phyloP scores from a whole-genome alignment of 2,797 vertebrate genomes.

The Hydrolagus colliei region DNA sequence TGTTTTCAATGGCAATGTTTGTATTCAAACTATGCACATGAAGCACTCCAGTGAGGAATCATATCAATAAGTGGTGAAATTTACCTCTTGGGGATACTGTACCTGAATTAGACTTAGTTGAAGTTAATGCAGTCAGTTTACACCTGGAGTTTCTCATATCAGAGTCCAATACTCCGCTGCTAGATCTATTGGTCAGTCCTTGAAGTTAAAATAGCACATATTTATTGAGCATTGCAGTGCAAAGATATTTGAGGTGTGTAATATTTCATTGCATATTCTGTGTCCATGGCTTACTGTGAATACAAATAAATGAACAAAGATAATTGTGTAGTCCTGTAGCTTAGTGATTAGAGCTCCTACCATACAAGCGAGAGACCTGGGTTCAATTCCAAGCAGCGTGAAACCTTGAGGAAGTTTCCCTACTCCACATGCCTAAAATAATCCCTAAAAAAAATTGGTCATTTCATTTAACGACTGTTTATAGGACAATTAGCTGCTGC shows the following conservation, averaged over 20 bases:
- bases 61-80: not conserved
- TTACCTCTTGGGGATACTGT: not conserved
- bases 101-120: not conserved
- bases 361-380: no score
- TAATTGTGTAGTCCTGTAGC: no score
- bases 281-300: not conserved
- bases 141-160: not conserved
- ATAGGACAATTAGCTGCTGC: no score
- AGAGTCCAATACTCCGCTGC: not conserved
- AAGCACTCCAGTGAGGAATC: not conserved
- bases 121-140: not conserved
- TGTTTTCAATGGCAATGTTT: no score
- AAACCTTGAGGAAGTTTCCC: no score
- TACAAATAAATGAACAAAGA: no score
- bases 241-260: not conserved
- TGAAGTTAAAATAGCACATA: not conserved
- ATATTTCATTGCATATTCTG: not conserved
- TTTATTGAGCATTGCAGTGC: not conserved
- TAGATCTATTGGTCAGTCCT: not conserved
- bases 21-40: not conserved
- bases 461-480: no score
- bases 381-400: no score
- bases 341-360: no score
- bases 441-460: no score
- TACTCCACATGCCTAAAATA: no score